phyloP scores from a whole-genome alignment of 1,140 invertebrate species.

The Rhizoglyphus robini region DNA sequence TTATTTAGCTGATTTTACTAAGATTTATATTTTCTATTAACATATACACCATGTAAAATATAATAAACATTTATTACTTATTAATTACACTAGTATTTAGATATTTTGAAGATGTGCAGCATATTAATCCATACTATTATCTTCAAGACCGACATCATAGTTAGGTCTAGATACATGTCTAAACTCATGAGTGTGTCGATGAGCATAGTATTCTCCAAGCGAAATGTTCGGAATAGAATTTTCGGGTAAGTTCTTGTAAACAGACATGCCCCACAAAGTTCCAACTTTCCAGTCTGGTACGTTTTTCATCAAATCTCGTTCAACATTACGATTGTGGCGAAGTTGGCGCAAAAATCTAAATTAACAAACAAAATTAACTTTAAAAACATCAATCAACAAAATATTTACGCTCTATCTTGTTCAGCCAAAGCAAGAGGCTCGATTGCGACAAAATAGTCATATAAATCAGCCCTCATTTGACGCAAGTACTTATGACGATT shows the following conservation, averaged over 20 bases:
- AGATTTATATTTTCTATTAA: no score
- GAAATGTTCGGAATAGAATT: constrained; percentile 45
- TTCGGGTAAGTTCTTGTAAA: constrained; percentile 47
- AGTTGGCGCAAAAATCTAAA: constrained; percentile 54
- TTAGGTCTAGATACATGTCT: background rate
- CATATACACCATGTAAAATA: no score
- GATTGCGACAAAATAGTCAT: constrained; percentile 55
- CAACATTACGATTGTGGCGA: constrained; percentile 61
- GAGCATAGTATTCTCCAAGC: constrained; percentile 52
- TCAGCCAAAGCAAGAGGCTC: constrained; percentile 62
- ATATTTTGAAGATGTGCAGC: background rate
- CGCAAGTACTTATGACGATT: constrained; percentile 13
- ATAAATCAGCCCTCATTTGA: constrained; percentile 50
- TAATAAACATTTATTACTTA: no score
- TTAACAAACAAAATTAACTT: background rate
- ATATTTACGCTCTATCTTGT: constrained; percentile 53
- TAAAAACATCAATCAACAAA: constrained; percentile 7
- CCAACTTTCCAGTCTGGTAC: constrained; percentile 74
- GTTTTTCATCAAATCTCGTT: constrained; percentile 69
- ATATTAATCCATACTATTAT: background rate
- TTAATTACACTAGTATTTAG: no score
- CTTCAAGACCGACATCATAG: constrained; percentile 1
- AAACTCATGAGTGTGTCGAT: constrained; percentile 22
- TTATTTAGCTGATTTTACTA: background rate
- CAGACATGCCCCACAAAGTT: constrained; percentile 63